Base-by-base conservation (phyloP, 2,797 vertebrate species). In the Pangasius krempfi region DNA sequence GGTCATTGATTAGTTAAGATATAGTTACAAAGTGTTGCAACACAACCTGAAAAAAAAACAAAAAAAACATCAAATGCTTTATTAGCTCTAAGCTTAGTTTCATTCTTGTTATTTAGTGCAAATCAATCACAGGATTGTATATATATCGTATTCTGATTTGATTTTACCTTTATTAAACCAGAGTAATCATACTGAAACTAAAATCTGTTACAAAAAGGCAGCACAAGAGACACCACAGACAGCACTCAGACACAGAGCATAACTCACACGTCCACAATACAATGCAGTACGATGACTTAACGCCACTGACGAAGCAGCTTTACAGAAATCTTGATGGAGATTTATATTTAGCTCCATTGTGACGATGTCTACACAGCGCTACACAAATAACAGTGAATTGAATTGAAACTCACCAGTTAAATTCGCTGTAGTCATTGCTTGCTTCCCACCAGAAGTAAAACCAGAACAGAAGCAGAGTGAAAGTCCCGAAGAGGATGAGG, bases 401-500 rank as follows among this genome's bases (percentile, higher is more conserved):
- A 66, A 37, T 40, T 0, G 12, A 10, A 87, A 95, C 96, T 96
- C 92, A 97, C 96, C 95, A 96, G 93, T 96, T 96, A 91, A 96
- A 96, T 88, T 96, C 96, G 5, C 91, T 96, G 95, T 96, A 97
- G 95, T 96, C 96, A 8, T 96, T 97, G 91, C 95, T 93, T 0
- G 96, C 96, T 92, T 97, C 96, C 95, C 93, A 95, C 96, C 96
- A 97, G 93, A 97, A 96, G 94, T 96, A 96, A 90, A 95, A 96
- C 96, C 96, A 97, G 90, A 96, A 91, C 84, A 96, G 93, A 78
- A 96, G 93, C 91, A 97, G 93, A 50, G 92, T 94, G 93, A 96
- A 97, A 86, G 96, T 96, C 33, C 94, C 89, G 72, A 96, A 93
- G 87, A 97, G 95, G 92, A 96, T 92, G 90, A 96, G 47, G 89